A percentile compares a stretch with the other conserved stretches of the same genome.
Evolutionary conservation across 1,140 invertebrate genomes (phyloP).

Genomic region (Diorhabda carinulata): DNA sequence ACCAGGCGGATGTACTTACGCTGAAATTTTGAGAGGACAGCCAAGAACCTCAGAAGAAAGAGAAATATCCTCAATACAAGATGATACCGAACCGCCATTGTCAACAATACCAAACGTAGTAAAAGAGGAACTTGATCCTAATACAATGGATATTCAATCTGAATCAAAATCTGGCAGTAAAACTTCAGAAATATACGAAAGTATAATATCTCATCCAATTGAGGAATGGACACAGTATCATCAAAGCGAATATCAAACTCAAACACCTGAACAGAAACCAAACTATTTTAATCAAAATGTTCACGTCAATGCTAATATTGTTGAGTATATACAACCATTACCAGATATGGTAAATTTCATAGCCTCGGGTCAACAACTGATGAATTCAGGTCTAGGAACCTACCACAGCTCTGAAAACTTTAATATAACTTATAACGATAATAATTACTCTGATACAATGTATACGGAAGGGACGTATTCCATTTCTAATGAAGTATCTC

Average conservation of each 20-base stretch:
- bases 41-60: slow-evolving; percentile 21
- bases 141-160: not conserved
- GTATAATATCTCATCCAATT: not conserved
- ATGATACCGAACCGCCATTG: not conserved
- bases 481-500: not conserved
- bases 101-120: too few species aligned
- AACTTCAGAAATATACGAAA: not conserved
- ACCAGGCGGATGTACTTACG: slow-evolving; percentile 69
- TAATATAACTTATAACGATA: not conserved
- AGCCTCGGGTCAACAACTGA: slow-evolving; percentile 49
- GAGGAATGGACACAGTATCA: slow-evolving; percentile 31
- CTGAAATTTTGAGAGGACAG: slow-evolving; percentile 67
- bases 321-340: slow-evolving; percentile 50
- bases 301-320: slow-evolving; percentile 21
- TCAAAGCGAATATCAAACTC: slow-evolving; percentile 12
- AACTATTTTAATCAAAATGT: slow-evolving; percentile 12
- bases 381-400: slow-evolving; percentile 47
- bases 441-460: not conserved
- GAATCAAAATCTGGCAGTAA: too few species aligned
- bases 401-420: slow-evolving; percentile 34
- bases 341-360: slow-evolving; percentile 54
- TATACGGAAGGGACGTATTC: not conserved
- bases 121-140: not conserved
- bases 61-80: slow-evolving; percentile 7
- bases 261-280: slow-evolving; percentile 13